Conservation (phyloP, 1,140 invertebrate species). For the Dendrolimus kikuchii region DNA sequence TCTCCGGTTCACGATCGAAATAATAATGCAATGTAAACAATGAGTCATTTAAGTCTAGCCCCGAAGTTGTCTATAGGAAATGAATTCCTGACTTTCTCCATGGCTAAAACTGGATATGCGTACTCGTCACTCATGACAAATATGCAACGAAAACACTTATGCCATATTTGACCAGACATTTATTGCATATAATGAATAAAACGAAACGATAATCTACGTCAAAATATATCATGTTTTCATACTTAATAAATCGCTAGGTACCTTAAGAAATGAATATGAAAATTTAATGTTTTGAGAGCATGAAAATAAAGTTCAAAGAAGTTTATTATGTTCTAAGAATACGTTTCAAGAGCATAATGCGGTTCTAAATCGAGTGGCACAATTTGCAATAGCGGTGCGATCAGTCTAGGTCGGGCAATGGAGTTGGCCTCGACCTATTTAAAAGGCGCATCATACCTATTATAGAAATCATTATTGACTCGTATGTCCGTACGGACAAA, state of each 20-base stretch:
- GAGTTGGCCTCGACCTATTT: slow-evolving; percentile 56
- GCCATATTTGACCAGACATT: not conserved
- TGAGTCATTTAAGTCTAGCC: slow-evolving; percentile 13
- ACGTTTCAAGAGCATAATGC: slow-evolving; percentile 3
- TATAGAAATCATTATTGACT: slow-evolving; percentile 39
- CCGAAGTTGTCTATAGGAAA: slow-evolving; percentile 19
- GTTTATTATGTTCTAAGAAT: slow-evolving; percentile 9
- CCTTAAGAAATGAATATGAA: no score
- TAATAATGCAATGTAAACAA: slow-evolving; percentile 12
- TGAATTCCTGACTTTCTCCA: slow-evolving; percentile 27
- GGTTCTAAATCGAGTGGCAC: slow-evolving; percentile 11
- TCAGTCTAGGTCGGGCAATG: slow-evolving; percentile 42
- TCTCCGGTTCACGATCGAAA: no score
- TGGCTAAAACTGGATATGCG: slow-evolving; percentile 12
- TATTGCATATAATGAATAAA: no score
- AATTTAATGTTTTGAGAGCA: no score
- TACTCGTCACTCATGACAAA: slow-evolving; percentile 8
- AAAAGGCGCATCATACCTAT: slow-evolving; percentile 27
- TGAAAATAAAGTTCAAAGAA: no score
- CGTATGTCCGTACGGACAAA: not conserved
- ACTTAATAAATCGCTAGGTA: no score
- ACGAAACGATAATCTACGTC: no score
- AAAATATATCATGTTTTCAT: no score
- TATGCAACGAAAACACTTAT: slow-evolving; percentile 5
- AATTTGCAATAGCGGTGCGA: slow-evolving; percentile 13